Base-by-base conservation (phyloP, 2,888 invertebrate species). In the Palloptera scutellata region DNA sequence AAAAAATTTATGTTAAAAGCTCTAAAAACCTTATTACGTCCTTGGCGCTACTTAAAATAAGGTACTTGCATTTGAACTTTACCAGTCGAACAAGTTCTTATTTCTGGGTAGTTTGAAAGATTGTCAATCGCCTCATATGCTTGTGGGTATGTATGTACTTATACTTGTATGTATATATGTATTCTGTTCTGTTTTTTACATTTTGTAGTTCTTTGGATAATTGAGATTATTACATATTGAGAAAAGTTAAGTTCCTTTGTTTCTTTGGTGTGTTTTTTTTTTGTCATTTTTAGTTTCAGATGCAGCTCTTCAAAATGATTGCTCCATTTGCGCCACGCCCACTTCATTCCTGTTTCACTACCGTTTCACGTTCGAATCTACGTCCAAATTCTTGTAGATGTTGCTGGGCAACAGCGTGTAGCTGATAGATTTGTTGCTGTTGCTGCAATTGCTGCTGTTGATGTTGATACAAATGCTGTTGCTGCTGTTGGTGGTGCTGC, bases 291-390 rank as follows among this genome's bases (percentile, higher is more conserved):
- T 59, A 2, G 12, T 1, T 17, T n/a, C 17, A 15, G 13, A 40
- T 55, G 20, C 41, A 30, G 6, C 6, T 30, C 30, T 2, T 30
- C 6, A 30, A 30, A n/a, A 30, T 12, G 17, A 1, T 15, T 13
- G 19, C 19, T 43, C 42, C 1, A 1, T 13, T 11, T 0, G 30
- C 42, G 19, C 40, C 51, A 17, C 9, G 41, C 6, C n/a, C 54
- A 55, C 15, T 20, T 69, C 74, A 84, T 70, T 85, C 85, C 78
- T 82, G 80, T 76, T 85, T 85, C 40, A 85, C 83, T 57, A 82
- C 79, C n/a, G 83, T 76, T 42, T 81, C 80, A 41, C 83, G 79
- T 52, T 84, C 84, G 57, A 81, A 79, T 68, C 82, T 82, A 9
- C 81, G 75, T 5, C 77, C 79, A 40, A 81, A 77, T 60, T 81